phyloP scores from a whole-genome alignment of 2,888 invertebrate genomes.

The Crematogaster levior region DNA sequence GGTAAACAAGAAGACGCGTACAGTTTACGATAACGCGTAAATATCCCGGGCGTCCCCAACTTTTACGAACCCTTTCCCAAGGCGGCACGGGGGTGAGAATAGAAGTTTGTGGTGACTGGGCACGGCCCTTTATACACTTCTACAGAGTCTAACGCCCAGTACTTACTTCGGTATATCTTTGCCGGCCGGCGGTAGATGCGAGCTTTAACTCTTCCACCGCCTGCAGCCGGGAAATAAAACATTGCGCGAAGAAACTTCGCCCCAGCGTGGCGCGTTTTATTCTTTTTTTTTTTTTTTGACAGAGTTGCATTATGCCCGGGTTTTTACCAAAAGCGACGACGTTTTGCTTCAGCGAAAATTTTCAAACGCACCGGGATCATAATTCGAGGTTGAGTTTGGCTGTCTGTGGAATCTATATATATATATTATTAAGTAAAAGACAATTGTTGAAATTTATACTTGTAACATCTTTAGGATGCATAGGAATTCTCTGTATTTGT shows the following conservation, averaged over 20 bases:
- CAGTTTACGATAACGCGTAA: conserved; percentile 83
- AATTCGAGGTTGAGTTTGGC: neutral
- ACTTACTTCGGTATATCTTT: conserved; percentile 75
- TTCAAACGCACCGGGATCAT: neutral
- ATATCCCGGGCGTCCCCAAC: conserved; percentile 82
- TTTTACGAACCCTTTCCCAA: conserved; percentile 81
- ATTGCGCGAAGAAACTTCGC: conserved; percentile 76
- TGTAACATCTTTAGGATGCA: neutral
- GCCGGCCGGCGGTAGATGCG: conserved; percentile 61
- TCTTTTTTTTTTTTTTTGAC: conserved; percentile 16
- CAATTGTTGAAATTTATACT: neutral
- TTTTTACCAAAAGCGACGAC: conserved; percentile 56
- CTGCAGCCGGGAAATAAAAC: conserved; percentile 78
- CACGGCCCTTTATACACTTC: conserved; percentile 78
- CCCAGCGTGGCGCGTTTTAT: conserved; percentile 69
- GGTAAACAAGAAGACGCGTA: conserved; percentile 77
- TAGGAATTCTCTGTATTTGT: too few relatives aligned
- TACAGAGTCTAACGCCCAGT: conserved; percentile 73
- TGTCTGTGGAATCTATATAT: neutral
- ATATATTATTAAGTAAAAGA: neutral
- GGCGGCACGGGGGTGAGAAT: conserved; percentile 62
- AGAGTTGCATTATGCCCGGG: conserved; percentile 37
- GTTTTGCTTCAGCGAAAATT: conserved; percentile 48
- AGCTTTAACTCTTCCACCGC: conserved; percentile 79
- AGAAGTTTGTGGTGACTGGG: conserved; percentile 76